A percentile compares a stretch with the other conserved stretches of the same genome.
phyloP scores from a whole-genome alignment of 2,888 invertebrate species.

The Troides helena region DNA sequence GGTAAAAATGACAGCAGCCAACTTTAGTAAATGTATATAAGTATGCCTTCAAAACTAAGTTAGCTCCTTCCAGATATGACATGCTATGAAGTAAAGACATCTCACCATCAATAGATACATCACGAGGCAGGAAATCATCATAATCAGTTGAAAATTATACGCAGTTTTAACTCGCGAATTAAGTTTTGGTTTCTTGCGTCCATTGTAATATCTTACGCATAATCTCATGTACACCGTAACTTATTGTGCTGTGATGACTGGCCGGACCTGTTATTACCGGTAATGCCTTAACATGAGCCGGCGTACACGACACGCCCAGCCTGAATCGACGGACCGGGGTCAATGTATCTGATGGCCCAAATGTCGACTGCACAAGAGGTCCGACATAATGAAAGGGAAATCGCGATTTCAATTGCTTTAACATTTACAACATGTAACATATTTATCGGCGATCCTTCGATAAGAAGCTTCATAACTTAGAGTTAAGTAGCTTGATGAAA shows the following conservation, averaged over 20 bases:
- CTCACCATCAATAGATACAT: too few relatives aligned
- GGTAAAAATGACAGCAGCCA: too few relatives aligned
- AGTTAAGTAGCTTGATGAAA: too few relatives aligned
- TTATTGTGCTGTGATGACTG: constrained; percentile 49
- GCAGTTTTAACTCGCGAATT: not conserved
- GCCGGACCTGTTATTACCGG: constrained; percentile 51
- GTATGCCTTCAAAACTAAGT: too few relatives aligned
- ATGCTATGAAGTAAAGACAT: too few relatives aligned
- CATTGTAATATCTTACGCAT: constrained; percentile 20
- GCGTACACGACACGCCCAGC: constrained; percentile 47
- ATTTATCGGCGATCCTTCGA: too few relatives aligned
- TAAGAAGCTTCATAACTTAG: too few relatives aligned
- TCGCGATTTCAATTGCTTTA: constrained; percentile 21
- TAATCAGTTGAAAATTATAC: too few relatives aligned
- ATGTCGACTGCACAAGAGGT: constrained; percentile 30
- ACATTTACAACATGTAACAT: not conserved
- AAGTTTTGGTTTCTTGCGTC: constrained; percentile 7
- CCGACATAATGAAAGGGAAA: constrained; percentile 30
- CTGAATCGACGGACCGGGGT: constrained; percentile 52
- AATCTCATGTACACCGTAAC: constrained; percentile 3
- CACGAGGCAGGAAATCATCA: too few relatives aligned
- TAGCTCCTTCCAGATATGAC: too few relatives aligned
- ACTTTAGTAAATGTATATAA: too few relatives aligned
- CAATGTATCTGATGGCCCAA: constrained; percentile 39
- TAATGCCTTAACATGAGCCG: constrained; percentile 47